Percentiles rank a stretch among this genome's conserved stretches.
Evolutionary conservation across 2,797 vertebrate species (phyloP).

Genomic region (Ptychobarbus kaznakovi): DNA sequence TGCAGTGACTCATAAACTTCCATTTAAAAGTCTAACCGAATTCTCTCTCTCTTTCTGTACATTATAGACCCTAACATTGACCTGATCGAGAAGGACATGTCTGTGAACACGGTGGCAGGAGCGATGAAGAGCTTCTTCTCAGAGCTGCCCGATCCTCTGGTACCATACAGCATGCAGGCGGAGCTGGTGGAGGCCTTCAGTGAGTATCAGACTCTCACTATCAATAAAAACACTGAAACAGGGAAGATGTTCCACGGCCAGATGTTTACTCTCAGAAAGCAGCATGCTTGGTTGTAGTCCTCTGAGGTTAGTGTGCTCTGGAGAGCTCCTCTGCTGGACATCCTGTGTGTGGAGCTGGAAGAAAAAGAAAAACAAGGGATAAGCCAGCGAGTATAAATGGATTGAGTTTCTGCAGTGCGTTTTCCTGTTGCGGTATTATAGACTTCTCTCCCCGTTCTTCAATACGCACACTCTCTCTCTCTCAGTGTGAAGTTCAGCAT

Average conservation of each 20-base stretch:
- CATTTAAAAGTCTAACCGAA: not conserved
- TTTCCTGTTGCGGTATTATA: constrained; percentile 35
- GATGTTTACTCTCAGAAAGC: constrained; percentile 35
- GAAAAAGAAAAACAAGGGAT: constrained; percentile 10
- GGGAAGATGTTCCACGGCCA: not conserved
- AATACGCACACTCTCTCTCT: constrained; percentile 19
- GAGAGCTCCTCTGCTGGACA: constrained; percentile 17
- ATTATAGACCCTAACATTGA: constrained; percentile 84
- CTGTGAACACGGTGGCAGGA: constrained; percentile 91
- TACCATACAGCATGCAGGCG: constrained; percentile 90
- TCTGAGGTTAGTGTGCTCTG: not conserved
- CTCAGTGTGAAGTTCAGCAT: constrained; percentile 48
- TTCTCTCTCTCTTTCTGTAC: not conserved
- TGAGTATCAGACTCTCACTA: constrained; percentile 75
- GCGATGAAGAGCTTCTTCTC: constrained; percentile 98
- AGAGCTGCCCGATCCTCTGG: constrained; percentile 90
- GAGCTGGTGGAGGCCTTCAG: constrained; percentile 94
- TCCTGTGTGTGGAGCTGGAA: not conserved
- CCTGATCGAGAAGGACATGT: constrained; percentile 93
- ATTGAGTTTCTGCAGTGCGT: constrained; percentile 20
- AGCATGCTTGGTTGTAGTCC: not conserved
- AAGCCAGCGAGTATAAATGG: constrained; percentile 6
- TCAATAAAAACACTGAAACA: not conserved
- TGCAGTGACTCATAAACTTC: not conserved
- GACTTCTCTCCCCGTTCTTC: constrained; percentile 5